Evolutionary conservation across 2,888 invertebrate genomes (phyloP), one percentile per base, ranked within the genome.

Genomic region (Dynastes grantii): DNA sequence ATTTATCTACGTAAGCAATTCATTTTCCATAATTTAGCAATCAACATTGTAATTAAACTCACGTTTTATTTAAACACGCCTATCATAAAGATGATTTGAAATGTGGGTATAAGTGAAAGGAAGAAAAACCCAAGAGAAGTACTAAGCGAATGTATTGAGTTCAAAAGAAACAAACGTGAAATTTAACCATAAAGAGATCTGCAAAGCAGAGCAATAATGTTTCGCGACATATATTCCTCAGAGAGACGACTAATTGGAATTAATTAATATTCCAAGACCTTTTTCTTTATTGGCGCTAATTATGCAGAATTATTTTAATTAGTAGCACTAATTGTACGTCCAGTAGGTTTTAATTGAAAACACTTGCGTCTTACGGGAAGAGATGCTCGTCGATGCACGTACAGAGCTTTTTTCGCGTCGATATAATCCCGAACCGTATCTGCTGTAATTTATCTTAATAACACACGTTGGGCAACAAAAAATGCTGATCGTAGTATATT

Each of bases 291-390:
- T 65, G 65, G n/a, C 9, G 16, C 13, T 65, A 76, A 76, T 76
- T 76, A 76, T 68, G 67, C 76, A 76, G 58, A 53, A 67, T 76
- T 68, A 65, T 58, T 55, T 68, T 76, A 76, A 76, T 76, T 76
- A 58, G 37, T 55, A 76, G 58, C 13, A 40, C 45, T 76, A 76
- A 76, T 76, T 55, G 76, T 58, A 68, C 9, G 55, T 67, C 32
- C 63, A 75, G 16, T 73, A 53, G 22, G 16, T 11, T 76, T 76
- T 76, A 58, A 76, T 76, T 67, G 58, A 76, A 67, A 67, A 55
- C 58, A 40, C 37, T 68, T 58, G 58, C 32, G 40, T 45, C 11
- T 65, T 22, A 58, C 45, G 55, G 16, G 76, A n/a, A 32, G 22
- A 55, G 32, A 67, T 68, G 37, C 27, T 76, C 29, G 37, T 75